These are phyloP conservation scores for Mastomys coucha DNA, from an alignment of 2,113 vertebrate genomes.

Conservation along the genomic window DNA sequence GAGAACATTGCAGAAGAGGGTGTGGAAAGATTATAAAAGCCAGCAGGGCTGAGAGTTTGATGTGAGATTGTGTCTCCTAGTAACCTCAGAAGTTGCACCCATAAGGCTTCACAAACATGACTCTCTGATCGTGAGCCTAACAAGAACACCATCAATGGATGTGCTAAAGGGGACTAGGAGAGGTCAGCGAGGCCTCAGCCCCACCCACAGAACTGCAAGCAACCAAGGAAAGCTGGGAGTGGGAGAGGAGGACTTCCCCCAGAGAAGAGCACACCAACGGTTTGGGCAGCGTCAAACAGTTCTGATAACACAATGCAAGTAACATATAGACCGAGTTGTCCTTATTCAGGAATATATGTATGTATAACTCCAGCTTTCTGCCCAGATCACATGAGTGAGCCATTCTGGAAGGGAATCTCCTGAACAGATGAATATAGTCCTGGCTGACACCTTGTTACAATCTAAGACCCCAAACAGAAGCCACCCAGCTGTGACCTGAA, in stretches of 20 bases:
- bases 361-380: background rate
- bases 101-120: background rate
- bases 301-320: background rate
- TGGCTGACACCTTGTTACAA: background rate
- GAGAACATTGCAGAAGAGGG: background rate
- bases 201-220: background rate
- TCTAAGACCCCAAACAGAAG: background rate
- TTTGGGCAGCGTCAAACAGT: background rate
- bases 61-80: background rate
- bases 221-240: too few species aligned
- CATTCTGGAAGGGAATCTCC: background rate
- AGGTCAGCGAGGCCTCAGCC: background rate
- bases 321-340: background rate
- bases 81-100: background rate
- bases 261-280: background rate
- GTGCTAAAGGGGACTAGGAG: background rate
- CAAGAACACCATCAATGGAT: background rate
- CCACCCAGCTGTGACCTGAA: background rate
- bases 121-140: too few species aligned
- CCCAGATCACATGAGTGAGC: background rate
- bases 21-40: background rate
- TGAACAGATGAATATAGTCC: background rate
- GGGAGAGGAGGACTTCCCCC: background rate
- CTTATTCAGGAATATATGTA: background rate
- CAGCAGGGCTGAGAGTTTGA: background rate